phyloP scores from a whole-genome alignment of 2,797 vertebrate genomes.

The Ciconia nigra region DNA sequence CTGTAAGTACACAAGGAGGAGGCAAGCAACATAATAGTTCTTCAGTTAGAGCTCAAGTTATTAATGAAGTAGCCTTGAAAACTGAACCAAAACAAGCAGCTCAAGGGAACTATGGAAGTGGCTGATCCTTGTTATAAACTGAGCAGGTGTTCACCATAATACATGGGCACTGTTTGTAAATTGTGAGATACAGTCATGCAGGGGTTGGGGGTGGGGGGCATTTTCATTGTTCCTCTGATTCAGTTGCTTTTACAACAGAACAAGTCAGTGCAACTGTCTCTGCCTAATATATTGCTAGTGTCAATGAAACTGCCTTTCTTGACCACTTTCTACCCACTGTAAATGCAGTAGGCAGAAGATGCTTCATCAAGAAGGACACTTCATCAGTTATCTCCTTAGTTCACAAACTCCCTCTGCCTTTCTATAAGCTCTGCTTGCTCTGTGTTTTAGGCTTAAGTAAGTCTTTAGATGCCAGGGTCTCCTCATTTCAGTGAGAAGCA shows the following conservation, averaged over 20 bases:
- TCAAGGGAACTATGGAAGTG: not conserved
- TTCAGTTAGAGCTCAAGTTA: not conserved
- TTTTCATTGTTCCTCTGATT: not conserved
- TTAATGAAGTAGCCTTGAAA: not conserved
- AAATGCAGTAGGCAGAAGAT: not conserved
- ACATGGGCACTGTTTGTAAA: not conserved
- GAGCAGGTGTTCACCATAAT: not conserved
- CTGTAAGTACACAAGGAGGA: not conserved
- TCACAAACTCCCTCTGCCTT: not conserved
- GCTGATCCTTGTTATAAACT: not conserved
- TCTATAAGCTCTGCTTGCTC: not conserved
- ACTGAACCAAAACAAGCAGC: not conserved
- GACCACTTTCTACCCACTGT: not conserved
- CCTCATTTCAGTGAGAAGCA: not conserved
- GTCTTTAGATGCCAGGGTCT: not conserved
- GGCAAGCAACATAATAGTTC: not conserved
- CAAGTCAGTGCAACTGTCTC: not conserved
- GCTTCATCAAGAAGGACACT: not conserved
- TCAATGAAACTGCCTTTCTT: not conserved
- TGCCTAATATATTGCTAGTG: not conserved
- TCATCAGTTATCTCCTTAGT: not conserved
- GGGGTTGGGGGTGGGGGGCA: accelerated
- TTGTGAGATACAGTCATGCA: not conserved
- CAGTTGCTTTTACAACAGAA: not conserved
- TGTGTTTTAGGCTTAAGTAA: not conserved